Evolutionary conservation across 2,113 vertebrate species (phyloP).

Genomic region (Bujurquina vittata): DNA sequence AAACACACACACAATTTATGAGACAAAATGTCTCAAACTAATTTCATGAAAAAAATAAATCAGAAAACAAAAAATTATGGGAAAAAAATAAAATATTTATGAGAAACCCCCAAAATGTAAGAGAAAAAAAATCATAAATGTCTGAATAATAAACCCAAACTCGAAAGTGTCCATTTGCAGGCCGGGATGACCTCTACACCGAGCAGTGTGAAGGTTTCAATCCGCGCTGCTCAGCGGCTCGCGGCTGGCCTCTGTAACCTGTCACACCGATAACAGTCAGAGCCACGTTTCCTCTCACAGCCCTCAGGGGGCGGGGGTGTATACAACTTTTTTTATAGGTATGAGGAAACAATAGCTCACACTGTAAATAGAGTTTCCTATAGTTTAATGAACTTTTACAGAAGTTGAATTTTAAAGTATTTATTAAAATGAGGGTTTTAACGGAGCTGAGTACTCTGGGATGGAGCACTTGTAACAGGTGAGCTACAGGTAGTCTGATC

Average conservation of each 20-base stretch:
- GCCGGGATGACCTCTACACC: no score
- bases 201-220: not conserved
- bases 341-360: not conserved
- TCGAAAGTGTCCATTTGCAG: no score
- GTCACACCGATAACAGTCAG: not conserved
- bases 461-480: no score
- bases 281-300: not conserved
- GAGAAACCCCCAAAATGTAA: not conserved
- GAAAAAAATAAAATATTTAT: not conserved
- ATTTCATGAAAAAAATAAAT: no score
- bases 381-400: no score
- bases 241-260: rapidly evolving
- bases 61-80: not conserved
- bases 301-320: not conserved
- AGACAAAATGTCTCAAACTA: not conserved
- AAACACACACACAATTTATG: not conserved
- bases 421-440: no score
- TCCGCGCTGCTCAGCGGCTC: not conserved
- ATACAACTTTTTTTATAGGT: not conserved
- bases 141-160: not conserved
- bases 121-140: no score
- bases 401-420: no score
- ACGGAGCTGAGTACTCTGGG: no score
- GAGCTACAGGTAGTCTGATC: not conserved
- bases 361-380: not conserved